These are phyloP conservation scores for Campodea augens DNA, from an alignment of 1,140 invertebrate species.

Conservation along the genomic window DNA sequence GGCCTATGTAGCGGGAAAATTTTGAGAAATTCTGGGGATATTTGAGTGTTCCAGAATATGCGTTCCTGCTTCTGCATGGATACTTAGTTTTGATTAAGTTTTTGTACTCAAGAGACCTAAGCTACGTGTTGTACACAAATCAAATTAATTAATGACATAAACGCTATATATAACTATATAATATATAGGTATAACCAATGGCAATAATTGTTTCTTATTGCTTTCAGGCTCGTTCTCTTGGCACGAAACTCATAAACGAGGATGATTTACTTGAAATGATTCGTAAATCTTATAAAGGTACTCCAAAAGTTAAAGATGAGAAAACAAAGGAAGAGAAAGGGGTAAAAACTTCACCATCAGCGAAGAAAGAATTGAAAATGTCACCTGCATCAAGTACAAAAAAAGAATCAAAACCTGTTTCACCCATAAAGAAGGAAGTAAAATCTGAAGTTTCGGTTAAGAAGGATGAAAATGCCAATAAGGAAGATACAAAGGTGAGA, in stretches of 20 bases:
- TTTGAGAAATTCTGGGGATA: too few relatives aligned
- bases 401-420: not conserved
- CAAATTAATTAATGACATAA: too few relatives aligned
- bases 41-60: too few relatives aligned
- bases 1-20: too few relatives aligned
- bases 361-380: constrained; percentile 7
- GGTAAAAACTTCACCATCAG: constrained; percentile 7
- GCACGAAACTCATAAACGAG: constrained; percentile 52
- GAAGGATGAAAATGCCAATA: not conserved
- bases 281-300: constrained; percentile 26
- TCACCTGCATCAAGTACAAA: constrained; percentile 1
- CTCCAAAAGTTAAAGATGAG: constrained; percentile 14
- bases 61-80: too few relatives aligned
- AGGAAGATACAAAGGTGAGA: not conserved
- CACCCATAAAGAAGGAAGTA: not conserved
- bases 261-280: constrained; percentile 70
- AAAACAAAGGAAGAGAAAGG: constrained; percentile 9
- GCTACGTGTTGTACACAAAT: too few relatives aligned
- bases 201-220: too few relatives aligned
- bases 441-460: too few relatives aligned
- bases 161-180: too few relatives aligned
- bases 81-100: not conserved
- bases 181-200: too few relatives aligned
- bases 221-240: constrained; percentile 37
- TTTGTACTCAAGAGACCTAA: too few relatives aligned